A percentile compares a stretch with the other conserved stretches of the same genome.
These are phyloP conservation scores for Hirundichthys speculiger DNA, from an alignment of 2,113 vertebrate species.

Conservation along the genomic window DNA sequence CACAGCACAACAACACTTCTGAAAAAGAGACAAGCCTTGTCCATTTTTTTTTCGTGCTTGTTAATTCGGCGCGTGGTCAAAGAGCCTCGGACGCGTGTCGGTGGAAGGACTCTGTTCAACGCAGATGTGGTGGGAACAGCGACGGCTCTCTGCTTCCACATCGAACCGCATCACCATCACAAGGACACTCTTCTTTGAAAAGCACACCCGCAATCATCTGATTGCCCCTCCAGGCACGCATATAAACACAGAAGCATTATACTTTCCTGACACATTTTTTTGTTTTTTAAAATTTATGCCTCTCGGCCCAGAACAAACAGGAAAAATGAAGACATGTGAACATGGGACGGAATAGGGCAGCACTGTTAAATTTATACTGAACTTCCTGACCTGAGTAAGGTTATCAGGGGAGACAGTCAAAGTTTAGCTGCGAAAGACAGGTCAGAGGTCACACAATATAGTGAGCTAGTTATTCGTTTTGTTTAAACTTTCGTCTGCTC, in stretches of 20 bases:
- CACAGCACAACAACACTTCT: background rate
- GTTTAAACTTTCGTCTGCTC: too few species aligned
- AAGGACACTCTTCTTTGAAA: slow-evolving; percentile 43
- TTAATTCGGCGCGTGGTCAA: too few species aligned
- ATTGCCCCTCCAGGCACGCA: slow-evolving; percentile 32
- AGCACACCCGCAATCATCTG: slow-evolving; percentile 65
- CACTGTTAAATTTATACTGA: background rate
- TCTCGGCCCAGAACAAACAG: slow-evolving; percentile 28
- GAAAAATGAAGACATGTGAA: background rate
- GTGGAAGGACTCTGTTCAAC: too few species aligned
- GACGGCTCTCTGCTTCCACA: slow-evolving; percentile 17
- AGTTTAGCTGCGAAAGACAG: slow-evolving; percentile 2
- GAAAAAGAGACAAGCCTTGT: too few species aligned
- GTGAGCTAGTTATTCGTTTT: too few species aligned
- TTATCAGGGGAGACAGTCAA: slow-evolving; percentile 5
- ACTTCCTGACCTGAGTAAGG: slow-evolving; percentile 16
- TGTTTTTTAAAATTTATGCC: slow-evolving; percentile 14
- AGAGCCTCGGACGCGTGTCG: too few species aligned
- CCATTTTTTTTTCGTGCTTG: too few species aligned
- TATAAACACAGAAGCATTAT: slow-evolving; percentile 23
- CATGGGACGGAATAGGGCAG: slow-evolving; percentile 17
- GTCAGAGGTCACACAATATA: too few species aligned
- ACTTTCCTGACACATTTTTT: slow-evolving; percentile 44
- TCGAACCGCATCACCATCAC: slow-evolving; percentile 52
- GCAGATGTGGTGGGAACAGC: slow-evolving; percentile 1